Base-by-base conservation (phyloP, 2,113 vertebrate genomes). In the Xenus cinereus region DNA sequence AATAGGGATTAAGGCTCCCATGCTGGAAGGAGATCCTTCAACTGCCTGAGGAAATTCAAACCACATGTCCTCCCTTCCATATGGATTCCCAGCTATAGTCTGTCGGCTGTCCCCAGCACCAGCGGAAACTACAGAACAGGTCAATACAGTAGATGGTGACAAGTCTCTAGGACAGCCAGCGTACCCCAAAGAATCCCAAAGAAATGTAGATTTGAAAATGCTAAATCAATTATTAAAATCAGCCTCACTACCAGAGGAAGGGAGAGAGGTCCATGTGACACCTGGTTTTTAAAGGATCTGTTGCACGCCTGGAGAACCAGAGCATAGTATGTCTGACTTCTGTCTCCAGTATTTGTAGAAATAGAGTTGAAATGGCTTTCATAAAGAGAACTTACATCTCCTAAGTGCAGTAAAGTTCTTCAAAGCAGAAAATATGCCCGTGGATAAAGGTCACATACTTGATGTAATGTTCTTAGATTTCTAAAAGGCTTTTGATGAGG, bases 401-500 rank as follows among this genome's bases (percentile, higher is more conserved):
- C 68, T 66, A 45, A 75, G 66, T 37, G 16, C 37, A 94, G 64
- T 89, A 73, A 89, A 94, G 69, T 73, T 94, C 74, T 96, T 96
- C 87, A 96, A 94, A 96, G 91, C 77, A 93, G 66, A 89, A 95
- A 94, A 82, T 93, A 67, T 45, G 89, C 21, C 45, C 51, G 45
- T 91, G 77, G 71, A 89, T 94, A 96, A 95, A 96, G 91, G 94
- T 95, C 91, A 89, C 45, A 76, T 87, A 91, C 33, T 89, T 95
- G 77, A 89, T 91, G 62, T 85, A 87, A 96, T 87, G 57, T 95
- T 96, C 91, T 96, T 84, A 79, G 62, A 82, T 95, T 96, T 95
- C 91, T 94, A 95, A 97, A 97, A 95, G 82, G 90, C 81, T 96
- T 97, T 96, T 95, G 94, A 95, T 96, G 81, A 94, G 81, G 74